A percentile compares a stretch with the other conserved stretches of the same genome.
These are phyloP conservation scores for Glyphotaelius pellucidus DNA, from an alignment of 2,888 invertebrate genomes.

Conservation along the genomic window DNA sequence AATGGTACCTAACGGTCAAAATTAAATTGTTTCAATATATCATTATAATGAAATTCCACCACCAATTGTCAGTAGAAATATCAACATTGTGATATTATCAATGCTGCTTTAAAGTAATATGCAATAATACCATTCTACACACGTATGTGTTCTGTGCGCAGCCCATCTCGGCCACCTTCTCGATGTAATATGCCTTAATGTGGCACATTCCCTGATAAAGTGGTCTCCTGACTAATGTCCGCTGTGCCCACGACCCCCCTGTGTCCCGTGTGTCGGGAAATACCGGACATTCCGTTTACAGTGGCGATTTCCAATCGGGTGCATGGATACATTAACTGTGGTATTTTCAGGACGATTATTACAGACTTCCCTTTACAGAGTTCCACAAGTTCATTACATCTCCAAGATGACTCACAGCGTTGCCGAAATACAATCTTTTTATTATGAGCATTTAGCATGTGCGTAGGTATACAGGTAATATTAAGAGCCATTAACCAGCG, in stretches of 20 bases:
- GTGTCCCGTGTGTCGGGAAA: slow-evolving; percentile 5
- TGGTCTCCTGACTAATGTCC: slow-evolving; percentile 22
- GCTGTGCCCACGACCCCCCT: background rate
- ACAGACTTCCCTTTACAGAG: background rate
- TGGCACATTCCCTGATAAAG: slow-evolving; percentile 41
- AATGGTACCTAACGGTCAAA: no score
- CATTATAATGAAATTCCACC: no score
- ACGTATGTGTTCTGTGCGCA: background rate
- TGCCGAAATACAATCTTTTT: background rate
- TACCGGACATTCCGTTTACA: background rate
- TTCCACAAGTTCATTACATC: background rate
- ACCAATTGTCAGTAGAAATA: no score
- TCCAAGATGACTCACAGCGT: background rate
- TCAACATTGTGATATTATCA: background rate
- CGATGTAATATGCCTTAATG: slow-evolving; percentile 24
- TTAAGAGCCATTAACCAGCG: no score
- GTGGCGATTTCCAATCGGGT: background rate
- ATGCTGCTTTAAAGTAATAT: background rate
- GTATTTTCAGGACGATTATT: background rate
- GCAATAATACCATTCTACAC: background rate
- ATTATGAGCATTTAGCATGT: no score
- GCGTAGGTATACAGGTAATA: no score
- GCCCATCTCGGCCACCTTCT: slow-evolving; percentile 9
- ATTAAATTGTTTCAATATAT: no score
- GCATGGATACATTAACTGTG: background rate